Conservation (phyloP, 2,888 invertebrate genomes). For the Fabriciana adippe region DNA sequence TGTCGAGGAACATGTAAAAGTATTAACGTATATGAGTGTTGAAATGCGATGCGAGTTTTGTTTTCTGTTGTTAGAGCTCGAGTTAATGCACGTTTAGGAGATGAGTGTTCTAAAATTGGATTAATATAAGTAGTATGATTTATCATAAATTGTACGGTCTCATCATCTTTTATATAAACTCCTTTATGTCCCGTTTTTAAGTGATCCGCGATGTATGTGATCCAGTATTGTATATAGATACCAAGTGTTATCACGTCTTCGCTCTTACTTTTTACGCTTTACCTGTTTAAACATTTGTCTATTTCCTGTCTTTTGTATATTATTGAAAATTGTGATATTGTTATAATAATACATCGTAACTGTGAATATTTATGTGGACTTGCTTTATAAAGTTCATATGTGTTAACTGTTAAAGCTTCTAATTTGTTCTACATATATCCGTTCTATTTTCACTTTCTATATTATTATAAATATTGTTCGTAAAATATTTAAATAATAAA, state of each 20-base stretch:
- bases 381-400: constrained; percentile 58
- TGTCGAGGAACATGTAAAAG: constrained; percentile 54
- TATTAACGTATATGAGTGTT: constrained; percentile 60
- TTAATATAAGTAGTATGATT: constrained; percentile 64
- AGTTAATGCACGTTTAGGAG: constrained; percentile 67
- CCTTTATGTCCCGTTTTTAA: constrained; percentile 63
- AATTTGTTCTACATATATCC: constrained; percentile 34
- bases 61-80: constrained; percentile 60
- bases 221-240: constrained; percentile 62
- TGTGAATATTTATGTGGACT: constrained; percentile 61
- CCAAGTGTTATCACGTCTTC: constrained; percentile 62
- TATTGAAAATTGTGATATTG: constrained; percentile 83
- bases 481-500: constrained; percentile 41
- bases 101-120: constrained; percentile 71
- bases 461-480: constrained; percentile 37
- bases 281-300: constrained; percentile 75
- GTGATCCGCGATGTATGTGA: constrained; percentile 64
- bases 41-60: constrained; percentile 49
- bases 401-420: constrained; percentile 58
- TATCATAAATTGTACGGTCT: constrained; percentile 56
- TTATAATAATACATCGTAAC: constrained; percentile 71
- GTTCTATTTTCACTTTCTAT: constrained; percentile 33
- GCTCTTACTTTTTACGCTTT: constrained; percentile 74
- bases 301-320: constrained; percentile 77
- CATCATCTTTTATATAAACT: constrained; percentile 61